phyloP scores from a whole-genome alignment of 2,888 invertebrate species.

The Salpingus planirostris region DNA sequence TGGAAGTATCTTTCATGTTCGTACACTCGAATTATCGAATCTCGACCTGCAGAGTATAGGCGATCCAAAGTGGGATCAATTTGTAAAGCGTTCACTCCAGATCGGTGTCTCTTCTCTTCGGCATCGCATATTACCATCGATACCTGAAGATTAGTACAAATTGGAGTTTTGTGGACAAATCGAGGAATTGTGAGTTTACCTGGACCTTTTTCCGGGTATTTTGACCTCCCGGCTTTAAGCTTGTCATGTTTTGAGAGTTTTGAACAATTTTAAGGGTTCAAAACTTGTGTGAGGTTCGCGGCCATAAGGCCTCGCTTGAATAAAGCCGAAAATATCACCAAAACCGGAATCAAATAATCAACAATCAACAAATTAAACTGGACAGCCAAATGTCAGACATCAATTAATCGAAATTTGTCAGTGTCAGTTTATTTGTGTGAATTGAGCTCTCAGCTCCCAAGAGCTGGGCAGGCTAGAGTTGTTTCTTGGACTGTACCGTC shows the following conservation, averaged over 20 bases:
- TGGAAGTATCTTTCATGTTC: conserved; percentile 80
- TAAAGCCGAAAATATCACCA: too few species aligned
- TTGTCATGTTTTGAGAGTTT: conserved; percentile 37
- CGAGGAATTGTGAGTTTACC: conserved; percentile 22
- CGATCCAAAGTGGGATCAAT: conserved; percentile 79
- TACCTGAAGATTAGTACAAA: conserved; percentile 52
- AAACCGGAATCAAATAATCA: too few species aligned
- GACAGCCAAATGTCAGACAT: too few species aligned
- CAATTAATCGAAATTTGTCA: too few species aligned
- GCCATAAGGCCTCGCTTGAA: too few species aligned
- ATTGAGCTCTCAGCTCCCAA: too few species aligned
- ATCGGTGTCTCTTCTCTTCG: conserved; percentile 86
- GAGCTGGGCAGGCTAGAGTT: too few species aligned
- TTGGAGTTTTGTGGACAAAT: neutral
- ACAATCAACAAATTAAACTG: too few species aligned
- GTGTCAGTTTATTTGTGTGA: too few species aligned
- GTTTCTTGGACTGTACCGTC: too few species aligned
- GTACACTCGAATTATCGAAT: conserved; percentile 94
- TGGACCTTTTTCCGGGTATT: conserved; percentile 40
- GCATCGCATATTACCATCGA: conserved; percentile 97
- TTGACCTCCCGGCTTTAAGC: conserved; percentile 36
- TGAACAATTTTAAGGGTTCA: too few species aligned
- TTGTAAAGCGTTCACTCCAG: conserved; percentile 93
- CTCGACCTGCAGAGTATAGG: conserved; percentile 92
- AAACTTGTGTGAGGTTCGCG: too few species aligned